A percentile compares a stretch with the other conserved stretches of the same genome.
phyloP scores from a whole-genome alignment of 2,888 invertebrate species.

The Heliothis peltigera region DNA sequence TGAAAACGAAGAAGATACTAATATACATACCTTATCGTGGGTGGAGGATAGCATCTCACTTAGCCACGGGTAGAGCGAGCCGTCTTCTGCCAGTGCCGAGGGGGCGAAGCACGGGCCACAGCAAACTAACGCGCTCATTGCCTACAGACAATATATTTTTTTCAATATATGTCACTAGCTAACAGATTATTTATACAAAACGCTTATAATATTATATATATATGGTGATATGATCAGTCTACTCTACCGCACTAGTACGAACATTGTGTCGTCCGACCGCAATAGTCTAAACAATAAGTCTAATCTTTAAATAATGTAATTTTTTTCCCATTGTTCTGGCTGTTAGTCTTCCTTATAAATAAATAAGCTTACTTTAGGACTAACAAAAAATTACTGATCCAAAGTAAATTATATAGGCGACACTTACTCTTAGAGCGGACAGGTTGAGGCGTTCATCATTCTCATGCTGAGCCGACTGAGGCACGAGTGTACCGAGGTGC shows the following conservation, averaged over 20 bases:
- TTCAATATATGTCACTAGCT: too few relatives aligned
- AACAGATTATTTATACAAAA: too few relatives aligned
- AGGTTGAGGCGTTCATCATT: constrained; percentile 91
- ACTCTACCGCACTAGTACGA: too few relatives aligned
- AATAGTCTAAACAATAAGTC: too few relatives aligned
- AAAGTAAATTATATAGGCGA: neutral
- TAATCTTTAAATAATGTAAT: too few relatives aligned
- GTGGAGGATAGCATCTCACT: constrained; percentile 96
- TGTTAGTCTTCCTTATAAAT: too few relatives aligned
- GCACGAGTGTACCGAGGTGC: constrained; percentile 90
- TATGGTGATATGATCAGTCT: too few relatives aligned
- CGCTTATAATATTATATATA: too few relatives aligned
- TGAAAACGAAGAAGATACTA: neutral
- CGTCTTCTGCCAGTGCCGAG: constrained; percentile 96
- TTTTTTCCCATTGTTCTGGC: too few relatives aligned
- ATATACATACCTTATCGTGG: constrained; percentile 93
- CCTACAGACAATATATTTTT: constrained; percentile 89
- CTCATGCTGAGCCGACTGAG: constrained; percentile 76
- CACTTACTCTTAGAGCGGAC: constrained; percentile 89
- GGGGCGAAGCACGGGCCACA: constrained; percentile 98
- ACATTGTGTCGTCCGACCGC: too few relatives aligned
- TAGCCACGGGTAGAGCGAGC: constrained; percentile 98
- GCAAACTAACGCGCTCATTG: constrained; percentile 98
- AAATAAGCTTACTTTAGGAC: too few relatives aligned
- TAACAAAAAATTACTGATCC: neutral